phyloP scores from a whole-genome alignment of 1,140 invertebrate genomes.

The Centruroides sculpturatus region DNA sequence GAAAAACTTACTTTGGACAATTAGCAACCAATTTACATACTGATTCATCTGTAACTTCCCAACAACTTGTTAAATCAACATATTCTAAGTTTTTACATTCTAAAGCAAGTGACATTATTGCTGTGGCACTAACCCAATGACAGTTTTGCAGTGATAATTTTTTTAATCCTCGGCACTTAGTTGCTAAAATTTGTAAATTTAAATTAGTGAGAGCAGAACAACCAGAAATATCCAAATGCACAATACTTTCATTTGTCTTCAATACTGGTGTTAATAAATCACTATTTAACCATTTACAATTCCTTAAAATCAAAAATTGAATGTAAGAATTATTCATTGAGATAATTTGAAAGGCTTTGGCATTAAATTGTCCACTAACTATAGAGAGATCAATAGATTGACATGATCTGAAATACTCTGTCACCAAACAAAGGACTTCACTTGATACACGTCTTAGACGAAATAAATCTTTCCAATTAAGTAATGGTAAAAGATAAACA shows the following conservation, averaged over 20 bases:
- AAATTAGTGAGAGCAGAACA: constrained; percentile 24
- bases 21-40: constrained; percentile 20
- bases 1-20: constrained; percentile 22
- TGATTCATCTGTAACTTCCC: constrained; percentile 28
- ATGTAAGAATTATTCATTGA: constrained; percentile 4
- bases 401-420: constrained; percentile 12
- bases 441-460: constrained; percentile 9
- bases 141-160: constrained; percentile 24
- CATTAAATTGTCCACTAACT: not conserved
- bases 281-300: constrained; percentile 28
- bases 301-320: constrained; percentile 20
- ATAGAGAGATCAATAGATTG: constrained; percentile 5
- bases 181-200: constrained; percentile 22
- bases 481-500: constrained; percentile 8
- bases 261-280: constrained; percentile 23
- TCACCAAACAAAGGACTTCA: constrained; percentile 1
- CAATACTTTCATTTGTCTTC: constrained; percentile 19
- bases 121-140: constrained; percentile 26
- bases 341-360: constrained; percentile 4
- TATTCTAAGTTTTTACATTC: constrained; percentile 22
- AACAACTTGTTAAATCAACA: constrained; percentile 29
- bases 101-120: constrained; percentile 21
- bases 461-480: constrained; percentile 13
- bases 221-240: constrained; percentile 23
- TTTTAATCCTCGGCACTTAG: constrained; percentile 19